Conservation (phyloP, 2,888 invertebrate genomes). For the Tiliacea citrago region DNA sequence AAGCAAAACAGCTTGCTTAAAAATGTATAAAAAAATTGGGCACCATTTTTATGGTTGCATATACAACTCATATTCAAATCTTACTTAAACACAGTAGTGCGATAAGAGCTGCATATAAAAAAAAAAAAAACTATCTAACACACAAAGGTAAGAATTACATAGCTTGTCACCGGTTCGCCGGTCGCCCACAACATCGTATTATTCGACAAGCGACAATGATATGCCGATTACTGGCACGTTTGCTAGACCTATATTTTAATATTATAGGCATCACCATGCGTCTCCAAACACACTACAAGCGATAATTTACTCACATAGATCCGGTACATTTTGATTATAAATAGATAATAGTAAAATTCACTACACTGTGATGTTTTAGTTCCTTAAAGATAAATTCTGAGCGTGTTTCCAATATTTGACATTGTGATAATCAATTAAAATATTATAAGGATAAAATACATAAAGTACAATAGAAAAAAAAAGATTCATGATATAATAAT, state of each 20-base stretch:
- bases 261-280: constrained; percentile 85
- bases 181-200: constrained; percentile 78
- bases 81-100: constrained; percentile 75
- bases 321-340: constrained; percentile 82
- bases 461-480: constrained; percentile 45
- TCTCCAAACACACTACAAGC: constrained; percentile 88
- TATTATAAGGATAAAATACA: constrained; percentile 51
- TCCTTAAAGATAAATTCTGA: constrained; percentile 32
- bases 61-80: not conserved
- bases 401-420: constrained; percentile 40
- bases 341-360: constrained; percentile 63
- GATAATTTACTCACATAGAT: constrained; percentile 87
- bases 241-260: constrained; percentile 77
- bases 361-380: constrained; percentile 61
- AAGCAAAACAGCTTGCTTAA: not conserved
- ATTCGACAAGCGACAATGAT: constrained; percentile 83
- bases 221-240: constrained; percentile 79
- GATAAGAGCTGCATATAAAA: constrained; percentile 75
- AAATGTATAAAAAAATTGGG: constrained; percentile 4
- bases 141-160: constrained; percentile 81
- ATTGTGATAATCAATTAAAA: constrained; percentile 29
- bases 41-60: constrained; percentile 2
- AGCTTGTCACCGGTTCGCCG: constrained; percentile 77
- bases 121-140: constrained; percentile 83
- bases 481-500: constrained; percentile 25